Percentiles rank a stretch among this genome's conserved stretches.
These are phyloP conservation scores for Xiphorhynchus erythropygius DNA, from an alignment of 2,797 vertebrate genomes.

Conservation along the genomic window DNA sequence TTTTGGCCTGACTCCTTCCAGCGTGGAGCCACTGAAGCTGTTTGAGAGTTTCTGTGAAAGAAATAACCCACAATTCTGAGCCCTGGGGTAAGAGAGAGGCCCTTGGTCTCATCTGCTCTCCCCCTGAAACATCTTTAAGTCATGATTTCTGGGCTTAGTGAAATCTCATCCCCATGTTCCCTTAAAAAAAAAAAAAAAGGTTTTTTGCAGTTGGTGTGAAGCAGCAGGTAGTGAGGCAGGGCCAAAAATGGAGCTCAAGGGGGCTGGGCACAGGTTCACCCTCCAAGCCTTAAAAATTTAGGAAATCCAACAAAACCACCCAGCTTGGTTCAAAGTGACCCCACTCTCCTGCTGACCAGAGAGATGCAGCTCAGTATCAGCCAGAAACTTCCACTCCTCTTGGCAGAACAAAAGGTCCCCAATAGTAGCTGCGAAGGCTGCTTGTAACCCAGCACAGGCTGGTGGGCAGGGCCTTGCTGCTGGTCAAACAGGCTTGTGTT, in stretches of 20 bases:
- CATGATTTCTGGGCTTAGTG: not conserved
- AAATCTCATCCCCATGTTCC: not conserved
- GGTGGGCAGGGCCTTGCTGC: not conserved
- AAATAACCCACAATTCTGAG: not conserved
- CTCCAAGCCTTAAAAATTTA: not conserved
- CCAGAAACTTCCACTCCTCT: not conserved
- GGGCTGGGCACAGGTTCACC: not conserved
- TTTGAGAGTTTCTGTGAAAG: not conserved
- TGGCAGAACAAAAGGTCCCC: not conserved
- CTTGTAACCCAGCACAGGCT: not conserved
- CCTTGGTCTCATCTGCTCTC: not conserved
- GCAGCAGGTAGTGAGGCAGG: not conserved
- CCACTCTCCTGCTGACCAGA: rapidly evolving
- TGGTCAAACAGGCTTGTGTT: not conserved
- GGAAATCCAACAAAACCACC: not conserved
- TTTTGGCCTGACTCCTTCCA: not conserved
- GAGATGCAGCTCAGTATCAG: not conserved
- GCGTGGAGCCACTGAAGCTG: not conserved
- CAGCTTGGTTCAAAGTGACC: not conserved
- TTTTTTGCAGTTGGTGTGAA: not conserved
- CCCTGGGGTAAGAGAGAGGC: not conserved
- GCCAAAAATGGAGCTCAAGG: not conserved
- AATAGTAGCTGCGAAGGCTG: not conserved
- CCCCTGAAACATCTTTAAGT: not conserved
- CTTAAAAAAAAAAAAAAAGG: not conserved